A percentile compares a stretch with the other conserved stretches of the same genome.
These are phyloP conservation scores for Trissoscelio sp. DNA, from an alignment of 2,888 invertebrate species.

Conservation along the genomic window DNA sequence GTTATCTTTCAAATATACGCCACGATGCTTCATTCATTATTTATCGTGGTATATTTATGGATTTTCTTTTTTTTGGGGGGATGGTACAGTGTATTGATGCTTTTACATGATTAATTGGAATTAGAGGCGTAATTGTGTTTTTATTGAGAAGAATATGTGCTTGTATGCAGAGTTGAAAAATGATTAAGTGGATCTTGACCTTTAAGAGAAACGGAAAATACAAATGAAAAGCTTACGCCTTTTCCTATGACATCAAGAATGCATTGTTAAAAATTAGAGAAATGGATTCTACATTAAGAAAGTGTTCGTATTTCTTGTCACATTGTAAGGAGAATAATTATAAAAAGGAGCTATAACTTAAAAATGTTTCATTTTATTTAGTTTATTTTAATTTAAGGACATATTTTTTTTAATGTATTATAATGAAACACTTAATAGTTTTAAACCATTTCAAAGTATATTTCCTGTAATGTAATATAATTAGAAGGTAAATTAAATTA, in stretches of 20 bases:
- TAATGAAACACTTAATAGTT: too few relatives aligned
- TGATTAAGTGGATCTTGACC: not conserved
- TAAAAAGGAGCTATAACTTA: too few relatives aligned
- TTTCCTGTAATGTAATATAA: too few relatives aligned
- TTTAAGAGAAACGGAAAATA: conserved; percentile 1
- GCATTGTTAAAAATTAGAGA: not conserved
- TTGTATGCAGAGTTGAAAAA: conserved; percentile 11
- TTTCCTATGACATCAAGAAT: not conserved
- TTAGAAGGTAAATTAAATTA: too few relatives aligned
- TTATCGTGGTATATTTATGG: conserved; percentile 17
- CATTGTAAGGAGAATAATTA: not conserved
- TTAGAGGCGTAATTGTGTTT: conserved; percentile 2
- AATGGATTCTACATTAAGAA: conserved; percentile 12
- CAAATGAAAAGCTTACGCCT: not conserved
- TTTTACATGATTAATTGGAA: conserved; percentile 22
- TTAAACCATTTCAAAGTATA: too few relatives aligned
- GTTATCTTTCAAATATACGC: conserved; percentile 16
- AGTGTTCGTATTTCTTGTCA: conserved; percentile 1
- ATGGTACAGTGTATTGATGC: not conserved
- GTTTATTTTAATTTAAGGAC: too few relatives aligned
- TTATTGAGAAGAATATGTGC: conserved; percentile 1
- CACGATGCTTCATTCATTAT: conserved; percentile 27
- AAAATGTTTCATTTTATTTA: too few relatives aligned
- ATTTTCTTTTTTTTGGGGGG: not conserved
- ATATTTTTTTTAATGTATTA: too few relatives aligned